Evolutionary conservation across 2,888 invertebrate genomes (phyloP).

Genomic region (Drosophila histrio): DNA sequence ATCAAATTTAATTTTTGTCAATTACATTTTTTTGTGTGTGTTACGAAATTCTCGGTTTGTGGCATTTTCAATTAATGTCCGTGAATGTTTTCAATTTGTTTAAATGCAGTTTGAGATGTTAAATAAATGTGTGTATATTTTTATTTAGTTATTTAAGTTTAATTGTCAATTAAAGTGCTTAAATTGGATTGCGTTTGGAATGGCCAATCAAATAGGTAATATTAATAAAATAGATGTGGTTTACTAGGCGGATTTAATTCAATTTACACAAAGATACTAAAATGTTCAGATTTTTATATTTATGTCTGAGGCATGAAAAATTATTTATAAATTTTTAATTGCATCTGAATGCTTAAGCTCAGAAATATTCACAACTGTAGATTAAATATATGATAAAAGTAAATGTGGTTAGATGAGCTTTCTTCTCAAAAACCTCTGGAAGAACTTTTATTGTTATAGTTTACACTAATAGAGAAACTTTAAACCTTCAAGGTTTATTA

Average conservation of each 20-base stretch:
- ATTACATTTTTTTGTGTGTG: slow-evolving; percentile 10
- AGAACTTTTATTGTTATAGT: too few relatives aligned
- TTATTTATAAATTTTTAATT: neutral
- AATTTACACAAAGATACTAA: neutral
- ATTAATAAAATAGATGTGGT: slow-evolving; percentile 6
- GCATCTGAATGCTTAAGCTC: neutral
- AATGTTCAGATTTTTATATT: neutral
- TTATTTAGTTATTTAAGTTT: slow-evolving; percentile 32
- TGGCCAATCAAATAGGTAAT: slow-evolving; percentile 6
- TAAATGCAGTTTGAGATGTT: slow-evolving; percentile 39
- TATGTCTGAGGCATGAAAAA: too few relatives aligned
- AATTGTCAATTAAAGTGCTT: slow-evolving; percentile 1
- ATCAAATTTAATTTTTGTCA: slow-evolving; percentile 58
- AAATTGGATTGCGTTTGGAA: slow-evolving; percentile 14
- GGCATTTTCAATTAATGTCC: slow-evolving; percentile 51
- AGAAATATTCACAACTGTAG: too few relatives aligned
- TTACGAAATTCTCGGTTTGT: slow-evolving; percentile 38
- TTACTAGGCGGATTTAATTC: neutral
- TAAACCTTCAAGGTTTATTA: too few relatives aligned
- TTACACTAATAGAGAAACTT: too few relatives aligned
- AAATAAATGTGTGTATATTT: slow-evolving; percentile 20
- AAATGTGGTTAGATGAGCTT: too few relatives aligned
- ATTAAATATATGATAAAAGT: too few relatives aligned
- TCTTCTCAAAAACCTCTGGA: too few relatives aligned
- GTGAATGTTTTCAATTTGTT: slow-evolving; percentile 55